phyloP scores from a whole-genome alignment of 2,113 vertebrate genomes.

The Camelus dromedarius region DNA sequence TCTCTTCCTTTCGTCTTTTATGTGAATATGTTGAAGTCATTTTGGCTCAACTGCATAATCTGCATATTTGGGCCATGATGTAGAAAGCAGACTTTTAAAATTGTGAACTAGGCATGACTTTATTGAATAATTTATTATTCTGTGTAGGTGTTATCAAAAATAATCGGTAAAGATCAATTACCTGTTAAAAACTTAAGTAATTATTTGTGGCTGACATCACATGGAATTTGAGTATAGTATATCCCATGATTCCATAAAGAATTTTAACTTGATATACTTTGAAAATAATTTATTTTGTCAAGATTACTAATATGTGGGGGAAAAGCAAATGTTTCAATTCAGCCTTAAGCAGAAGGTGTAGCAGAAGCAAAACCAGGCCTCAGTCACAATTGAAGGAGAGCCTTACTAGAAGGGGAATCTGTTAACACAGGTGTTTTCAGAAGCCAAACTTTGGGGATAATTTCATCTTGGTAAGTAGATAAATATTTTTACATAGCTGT shows the following conservation, averaged over 20 bases:
- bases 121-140: neutral
- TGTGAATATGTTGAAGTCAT: constrained; percentile 1
- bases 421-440: neutral
- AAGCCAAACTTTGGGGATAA: neutral
- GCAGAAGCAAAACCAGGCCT: neutral
- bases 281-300: constrained; percentile 3
- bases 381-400: neutral
- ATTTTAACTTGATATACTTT: neutral
- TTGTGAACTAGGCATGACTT: neutral
- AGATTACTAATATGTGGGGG: neutral
- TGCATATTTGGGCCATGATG: neutral
- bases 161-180: constrained; percentile 1
- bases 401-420: neutral
- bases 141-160: neutral
- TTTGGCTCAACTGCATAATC: neutral
- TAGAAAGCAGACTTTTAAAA: constrained; percentile 43
- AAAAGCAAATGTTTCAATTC: neutral
- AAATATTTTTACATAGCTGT: neutral
- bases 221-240: neutral
- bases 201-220: neutral
- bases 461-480: neutral
- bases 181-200: constrained; percentile 5
- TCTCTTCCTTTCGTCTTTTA: constrained; percentile 6
- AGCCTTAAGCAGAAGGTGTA: neutral
- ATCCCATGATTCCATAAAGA: neutral